phyloP scores from a whole-genome alignment of 2,888 invertebrate species.

The Oscheius myriophilus region DNA sequence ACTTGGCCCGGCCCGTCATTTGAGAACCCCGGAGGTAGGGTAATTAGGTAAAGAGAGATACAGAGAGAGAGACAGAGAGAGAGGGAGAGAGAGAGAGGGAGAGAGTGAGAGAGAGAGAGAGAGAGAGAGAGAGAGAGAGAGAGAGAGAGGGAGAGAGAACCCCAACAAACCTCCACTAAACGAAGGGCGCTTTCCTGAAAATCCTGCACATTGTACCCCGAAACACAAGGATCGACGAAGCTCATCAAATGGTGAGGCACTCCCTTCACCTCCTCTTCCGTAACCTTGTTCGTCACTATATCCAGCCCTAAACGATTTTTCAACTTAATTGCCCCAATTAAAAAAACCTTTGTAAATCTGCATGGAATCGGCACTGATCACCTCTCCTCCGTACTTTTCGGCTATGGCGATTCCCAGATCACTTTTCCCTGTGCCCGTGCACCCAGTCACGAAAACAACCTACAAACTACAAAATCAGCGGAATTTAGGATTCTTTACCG shows the following conservation, averaged over 20 bases:
- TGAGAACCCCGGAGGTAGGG: no score
- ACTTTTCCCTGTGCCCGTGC: conserved; percentile 96
- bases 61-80: no score
- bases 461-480: background rate
- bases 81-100: no score
- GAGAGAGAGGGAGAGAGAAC: background rate
- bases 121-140: no score
- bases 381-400: conserved; percentile 73
- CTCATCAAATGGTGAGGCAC: conserved; percentile 89
- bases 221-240: conserved; percentile 80
- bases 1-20: no score
- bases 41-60: no score
- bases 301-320: conserved; percentile 54
- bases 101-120: background rate
- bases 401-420: conserved; percentile 92
- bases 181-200: conserved; percentile 37
- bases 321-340: background rate
- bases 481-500: background rate
- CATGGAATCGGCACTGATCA: conserved; percentile 98
- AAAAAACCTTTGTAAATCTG: conserved; percentile 95
- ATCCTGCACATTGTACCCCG: conserved; percentile 57
- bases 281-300: conserved; percentile 76
- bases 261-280: conserved; percentile 80
- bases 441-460: conserved; percentile 87
- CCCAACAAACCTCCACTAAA: conserved; percentile 1